Evolutionary conservation across 2,113 vertebrate species (phyloP).

Genomic region (Sula dactylatra): DNA sequence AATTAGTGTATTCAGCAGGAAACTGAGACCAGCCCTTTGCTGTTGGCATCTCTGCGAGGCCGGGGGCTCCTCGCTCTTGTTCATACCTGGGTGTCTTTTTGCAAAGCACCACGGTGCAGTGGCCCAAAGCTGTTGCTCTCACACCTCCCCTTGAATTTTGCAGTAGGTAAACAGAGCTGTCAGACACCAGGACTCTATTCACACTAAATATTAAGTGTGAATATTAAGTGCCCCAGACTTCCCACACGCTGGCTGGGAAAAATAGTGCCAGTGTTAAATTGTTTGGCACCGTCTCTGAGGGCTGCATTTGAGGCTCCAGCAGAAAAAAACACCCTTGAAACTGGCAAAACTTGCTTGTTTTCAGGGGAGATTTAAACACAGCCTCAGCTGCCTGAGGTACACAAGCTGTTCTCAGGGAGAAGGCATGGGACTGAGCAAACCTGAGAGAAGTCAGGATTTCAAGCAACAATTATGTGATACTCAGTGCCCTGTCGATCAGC

Average conservation of each 20-base stretch:
- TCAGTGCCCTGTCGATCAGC: not conserved
- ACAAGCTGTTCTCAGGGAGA: not conserved
- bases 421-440: not conserved
- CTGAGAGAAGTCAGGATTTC: not conserved
- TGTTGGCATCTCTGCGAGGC: not conserved
- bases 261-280: not conserved
- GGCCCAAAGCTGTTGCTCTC: not conserved
- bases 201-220: not conserved
- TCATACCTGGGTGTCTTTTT: not conserved
- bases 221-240: not conserved
- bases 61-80: not conserved
- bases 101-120: accelerated
- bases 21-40: not conserved
- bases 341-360: not conserved
- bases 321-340: not conserved
- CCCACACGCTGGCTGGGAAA: not conserved
- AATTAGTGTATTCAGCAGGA: not conserved
- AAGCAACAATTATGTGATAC: not conserved
- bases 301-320: not conserved
- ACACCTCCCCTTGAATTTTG: not conserved
- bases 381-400: not conserved
- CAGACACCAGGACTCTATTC: not conserved
- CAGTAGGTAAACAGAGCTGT: not conserved
- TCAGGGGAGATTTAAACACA: not conserved
- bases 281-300: not conserved